These are phyloP conservation scores for Lycodopsis pacificus DNA, from an alignment of 2,797 vertebrate genomes.

Conservation along the genomic window DNA sequence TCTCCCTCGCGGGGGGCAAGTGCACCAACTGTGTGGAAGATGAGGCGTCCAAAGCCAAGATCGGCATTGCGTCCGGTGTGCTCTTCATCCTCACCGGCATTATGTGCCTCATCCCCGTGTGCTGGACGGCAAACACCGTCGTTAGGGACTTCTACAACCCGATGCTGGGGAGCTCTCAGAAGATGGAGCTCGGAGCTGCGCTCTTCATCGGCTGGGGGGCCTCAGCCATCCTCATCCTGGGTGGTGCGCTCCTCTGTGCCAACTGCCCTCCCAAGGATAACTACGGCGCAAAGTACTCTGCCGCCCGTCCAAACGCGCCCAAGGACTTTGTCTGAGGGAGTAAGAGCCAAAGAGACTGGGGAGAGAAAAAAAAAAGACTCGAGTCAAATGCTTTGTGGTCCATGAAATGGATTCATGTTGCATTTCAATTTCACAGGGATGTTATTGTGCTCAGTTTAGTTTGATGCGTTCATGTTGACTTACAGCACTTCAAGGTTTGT, in stretches of 20 bases:
- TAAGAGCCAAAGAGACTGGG: constrained; percentile 26
- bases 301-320: constrained; percentile 79
- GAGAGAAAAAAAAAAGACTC: constrained; percentile 23
- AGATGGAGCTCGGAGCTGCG: constrained; percentile 89
- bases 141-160: constrained; percentile 93
- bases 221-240: constrained; percentile 86
- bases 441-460: constrained; percentile 11
- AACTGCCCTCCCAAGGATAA: constrained; percentile 89
- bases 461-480: constrained; percentile 15
- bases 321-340: constrained; percentile 89
- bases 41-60: constrained; percentile 85
- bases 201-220: constrained; percentile 95
- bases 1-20: constrained; percentile 88
- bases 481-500: constrained; percentile 5
- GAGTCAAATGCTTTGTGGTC: constrained; percentile 6
- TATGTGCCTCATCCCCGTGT: constrained; percentile 89
- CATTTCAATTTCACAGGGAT: constrained; percentile 13
- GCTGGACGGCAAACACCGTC: constrained; percentile 90
- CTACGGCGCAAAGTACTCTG: constrained; percentile 88
- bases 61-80: constrained; percentile 84
- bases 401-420: constrained; percentile 6
- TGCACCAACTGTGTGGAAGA: constrained; percentile 97
- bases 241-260: constrained; percentile 90
- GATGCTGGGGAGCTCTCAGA: constrained; percentile 71
- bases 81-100: constrained; percentile 87